Conservation (phyloP, 2,113 vertebrate species). For the Vanacampus margaritifer region DNA sequence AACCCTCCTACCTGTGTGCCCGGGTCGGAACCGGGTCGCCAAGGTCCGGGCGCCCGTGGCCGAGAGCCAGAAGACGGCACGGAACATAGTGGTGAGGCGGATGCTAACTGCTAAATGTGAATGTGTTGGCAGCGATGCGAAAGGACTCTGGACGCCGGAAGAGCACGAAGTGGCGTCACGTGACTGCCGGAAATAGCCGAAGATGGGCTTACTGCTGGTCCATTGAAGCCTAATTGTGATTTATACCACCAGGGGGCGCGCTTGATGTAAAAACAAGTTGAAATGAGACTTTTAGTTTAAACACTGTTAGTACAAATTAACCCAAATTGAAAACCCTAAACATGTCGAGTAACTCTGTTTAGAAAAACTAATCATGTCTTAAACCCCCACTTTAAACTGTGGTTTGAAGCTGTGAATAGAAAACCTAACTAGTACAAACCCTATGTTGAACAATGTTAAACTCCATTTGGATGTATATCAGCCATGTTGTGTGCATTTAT, state of each 20-base stretch:
- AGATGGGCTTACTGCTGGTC: neutral
- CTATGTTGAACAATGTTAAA: neutral
- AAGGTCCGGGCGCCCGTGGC: conserved; percentile 51
- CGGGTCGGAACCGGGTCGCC: conserved; percentile 48
- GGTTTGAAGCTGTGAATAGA: no score
- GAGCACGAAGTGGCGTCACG: conserved; percentile 26
- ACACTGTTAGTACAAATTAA: no score
- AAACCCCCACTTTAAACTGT: no score
- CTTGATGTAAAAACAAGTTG: conserved; percentile 2
- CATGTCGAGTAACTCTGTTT: no score
- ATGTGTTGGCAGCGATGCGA: neutral
- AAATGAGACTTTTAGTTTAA: neutral
- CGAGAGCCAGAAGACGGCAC: conserved; percentile 58
- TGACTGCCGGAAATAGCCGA: conserved; percentile 44
- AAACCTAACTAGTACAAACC: no score
- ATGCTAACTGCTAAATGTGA: conserved; percentile 10
- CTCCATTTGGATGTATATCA: neutral
- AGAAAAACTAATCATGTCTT: no score
- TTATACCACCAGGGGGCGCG: conserved; percentile 32
- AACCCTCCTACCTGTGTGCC: conserved; percentile 54
- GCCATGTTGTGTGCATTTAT: conserved; percentile 10
- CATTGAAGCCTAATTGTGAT: neutral
- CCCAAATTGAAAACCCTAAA: no score
- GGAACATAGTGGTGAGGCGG: conserved; percentile 68
- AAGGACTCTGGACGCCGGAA: conserved; percentile 14